Percentiles rank a stretch among this genome's conserved stretches.
Evolutionary conservation across 1,140 invertebrate genomes (phyloP).

Genomic region (Cyclargus thomasi): DNA sequence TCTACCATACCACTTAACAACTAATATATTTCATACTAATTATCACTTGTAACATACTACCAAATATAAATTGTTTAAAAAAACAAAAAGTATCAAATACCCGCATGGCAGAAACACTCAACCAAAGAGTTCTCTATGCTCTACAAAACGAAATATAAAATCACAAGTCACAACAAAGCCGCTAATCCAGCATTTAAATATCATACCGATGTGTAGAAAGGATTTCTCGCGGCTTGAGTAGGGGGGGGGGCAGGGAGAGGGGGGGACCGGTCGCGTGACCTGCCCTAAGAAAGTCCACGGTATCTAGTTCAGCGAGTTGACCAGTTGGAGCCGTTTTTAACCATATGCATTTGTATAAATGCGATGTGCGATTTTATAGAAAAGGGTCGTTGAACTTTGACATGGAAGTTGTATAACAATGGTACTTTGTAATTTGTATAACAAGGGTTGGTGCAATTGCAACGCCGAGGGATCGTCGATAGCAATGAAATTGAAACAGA

Average conservation of each 20-base stretch:
- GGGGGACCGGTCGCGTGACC: slow-evolving; percentile 32
- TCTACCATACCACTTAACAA: too few relatives aligned
- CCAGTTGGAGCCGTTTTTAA: slow-evolving; percentile 29
- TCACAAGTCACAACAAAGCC: too few relatives aligned
- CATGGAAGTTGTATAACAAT: not conserved
- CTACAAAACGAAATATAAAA: too few relatives aligned
- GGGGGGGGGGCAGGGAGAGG: slow-evolving; percentile 24
- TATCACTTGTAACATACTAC: too few relatives aligned
- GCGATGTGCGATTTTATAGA: not conserved
- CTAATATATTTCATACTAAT: too few relatives aligned
- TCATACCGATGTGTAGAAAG: slow-evolving; percentile 18
- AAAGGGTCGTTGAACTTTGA: not conserved
- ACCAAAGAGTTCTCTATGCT: not conserved
- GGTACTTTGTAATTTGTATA: not conserved
- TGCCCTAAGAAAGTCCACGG: slow-evolving; percentile 37
- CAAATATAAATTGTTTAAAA: too few relatives aligned
- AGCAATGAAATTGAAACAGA: too few relatives aligned
- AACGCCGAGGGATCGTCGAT: too few relatives aligned
- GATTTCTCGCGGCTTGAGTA: slow-evolving; percentile 20
- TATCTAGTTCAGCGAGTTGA: slow-evolving; percentile 31
- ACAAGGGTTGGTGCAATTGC: not conserved
- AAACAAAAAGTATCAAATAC: too few relatives aligned
- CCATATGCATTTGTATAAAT: slow-evolving; percentile 18
- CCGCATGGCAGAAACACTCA: not conserved
- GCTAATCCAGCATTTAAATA: not conserved